A percentile compares a stretch with the other conserved stretches of the same genome.
phyloP scores from a whole-genome alignment of 37 sponge, comb jelly and placozoan genomes.

The Cladorhizidae sp. region DNA sequence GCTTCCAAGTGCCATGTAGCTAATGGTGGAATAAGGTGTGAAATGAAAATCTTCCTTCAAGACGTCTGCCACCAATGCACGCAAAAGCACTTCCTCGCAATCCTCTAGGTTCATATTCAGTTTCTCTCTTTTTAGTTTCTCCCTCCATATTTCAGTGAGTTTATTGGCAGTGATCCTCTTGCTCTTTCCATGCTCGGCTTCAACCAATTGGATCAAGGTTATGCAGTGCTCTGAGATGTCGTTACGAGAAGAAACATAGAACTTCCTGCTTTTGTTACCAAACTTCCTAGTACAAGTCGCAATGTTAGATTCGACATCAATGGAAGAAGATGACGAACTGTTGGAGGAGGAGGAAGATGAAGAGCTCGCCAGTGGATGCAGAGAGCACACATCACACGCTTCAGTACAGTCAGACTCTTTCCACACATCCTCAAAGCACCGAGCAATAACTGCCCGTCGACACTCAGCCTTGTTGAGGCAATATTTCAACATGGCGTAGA shows the following conservation, averaged over 20 bases:
- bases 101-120: not conserved
- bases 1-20: conserved; percentile 66
- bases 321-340: not conserved
- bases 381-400: conserved; percentile 60
- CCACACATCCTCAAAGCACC: conserved; percentile 84
- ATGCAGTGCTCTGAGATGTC: conserved; percentile 48
- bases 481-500: conserved; percentile 78
- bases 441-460: conserved; percentile 75
- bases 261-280: not conserved
- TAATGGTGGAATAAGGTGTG: conserved; percentile 86
- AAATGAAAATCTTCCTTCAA: conserved; percentile 92
- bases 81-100: conserved; percentile 67
- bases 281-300: not conserved
- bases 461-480: conserved; percentile 71
- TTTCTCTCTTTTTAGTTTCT: not conserved
- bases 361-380: conserved; percentile 2
- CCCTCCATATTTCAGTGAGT: conserved; percentile 58
- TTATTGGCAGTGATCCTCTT: conserved; percentile 71
- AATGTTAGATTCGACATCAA: not conserved
- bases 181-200: conserved; percentile 4
- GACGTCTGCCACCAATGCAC: conserved; percentile 58
- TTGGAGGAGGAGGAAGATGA: no score
- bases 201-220: conserved; percentile 48
- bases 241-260: not conserved
- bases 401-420: conserved; percentile 54